These are phyloP conservation scores for Empis livida DNA, from an alignment of 2,888 invertebrate species.

Conservation along the genomic window DNA sequence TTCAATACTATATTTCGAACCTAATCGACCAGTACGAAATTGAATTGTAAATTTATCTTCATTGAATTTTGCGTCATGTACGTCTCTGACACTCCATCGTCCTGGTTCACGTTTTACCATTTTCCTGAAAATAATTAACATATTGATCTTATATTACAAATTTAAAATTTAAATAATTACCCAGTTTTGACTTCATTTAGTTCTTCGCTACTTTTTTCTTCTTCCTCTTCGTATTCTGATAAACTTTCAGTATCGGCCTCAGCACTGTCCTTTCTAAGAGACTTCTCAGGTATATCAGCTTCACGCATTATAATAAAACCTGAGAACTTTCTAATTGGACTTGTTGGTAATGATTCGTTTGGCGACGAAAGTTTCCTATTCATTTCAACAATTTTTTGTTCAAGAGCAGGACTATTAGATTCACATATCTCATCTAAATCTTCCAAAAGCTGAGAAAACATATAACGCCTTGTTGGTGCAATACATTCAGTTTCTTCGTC, in stretches of 20 bases:
- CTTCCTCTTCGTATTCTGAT: conserved; percentile 7
- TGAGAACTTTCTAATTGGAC: conserved; percentile 11
- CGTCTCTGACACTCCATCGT: conserved; percentile 57
- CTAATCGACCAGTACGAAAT: conserved; percentile 59
- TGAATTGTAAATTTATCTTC: conserved; percentile 70
- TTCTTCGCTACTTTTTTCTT: background rate
- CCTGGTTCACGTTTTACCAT: conserved; percentile 17
- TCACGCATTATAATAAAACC: conserved; percentile 13
- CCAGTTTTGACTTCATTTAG: conserved; percentile 1
- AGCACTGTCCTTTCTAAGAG: conserved; percentile 1
- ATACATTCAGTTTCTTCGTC: background rate
- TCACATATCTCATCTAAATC: conserved; percentile 7
- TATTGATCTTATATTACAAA: background rate
- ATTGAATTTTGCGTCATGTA: conserved; percentile 70
- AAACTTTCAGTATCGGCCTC: conserved; percentile 5
- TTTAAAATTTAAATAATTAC: background rate
- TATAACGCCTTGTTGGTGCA: conserved; percentile 7
- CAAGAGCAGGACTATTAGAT: background rate
- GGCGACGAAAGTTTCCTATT: conserved; percentile 22
- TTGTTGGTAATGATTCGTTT: conserved; percentile 8
- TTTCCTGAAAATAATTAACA: conserved; percentile 10
- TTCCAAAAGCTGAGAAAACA: conserved; percentile 17
- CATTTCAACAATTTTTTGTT: conserved; percentile 15
- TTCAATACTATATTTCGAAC: conserved; percentile 20
- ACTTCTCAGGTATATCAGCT: conserved; percentile 8